These are phyloP conservation scores for Acinonyx jubatus DNA, from an alignment of 2,113 vertebrate species.

Conservation along the genomic window DNA sequence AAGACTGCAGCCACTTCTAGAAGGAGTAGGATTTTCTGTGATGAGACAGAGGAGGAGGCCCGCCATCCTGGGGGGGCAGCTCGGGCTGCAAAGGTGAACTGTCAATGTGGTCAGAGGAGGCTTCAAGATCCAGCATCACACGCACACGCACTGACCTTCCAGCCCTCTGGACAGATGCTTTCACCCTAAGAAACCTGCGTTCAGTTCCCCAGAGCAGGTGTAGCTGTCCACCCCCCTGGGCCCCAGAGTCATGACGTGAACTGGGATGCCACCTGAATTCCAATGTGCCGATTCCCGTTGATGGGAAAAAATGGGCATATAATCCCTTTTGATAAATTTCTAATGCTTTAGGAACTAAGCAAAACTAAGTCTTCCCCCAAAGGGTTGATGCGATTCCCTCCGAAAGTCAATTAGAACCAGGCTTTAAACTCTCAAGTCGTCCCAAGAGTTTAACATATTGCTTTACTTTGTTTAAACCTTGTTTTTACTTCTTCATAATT, in stretches of 20 bases:
- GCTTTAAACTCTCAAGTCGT: neutral
- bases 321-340: neutral
- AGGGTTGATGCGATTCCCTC: neutral
- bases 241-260: neutral
- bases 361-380: neutral
- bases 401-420: neutral
- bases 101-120: neutral
- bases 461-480: neutral
- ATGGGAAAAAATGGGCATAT: neutral
- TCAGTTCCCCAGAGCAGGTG: neutral
- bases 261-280: neutral
- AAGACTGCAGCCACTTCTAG: neutral
- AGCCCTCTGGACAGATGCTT: accelerated
- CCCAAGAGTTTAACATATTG: neutral
- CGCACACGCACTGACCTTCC: neutral
- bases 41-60: neutral
- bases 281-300: neutral
- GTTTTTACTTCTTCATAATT: neutral
- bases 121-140: neutral
- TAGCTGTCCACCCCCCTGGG: neutral
- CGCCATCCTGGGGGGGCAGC: neutral
- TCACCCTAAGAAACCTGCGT: too few relatives aligned
- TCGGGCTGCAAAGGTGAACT: neutral
- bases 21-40: neutral
- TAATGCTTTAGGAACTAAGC: neutral